phyloP scores from a whole-genome alignment of 1,140 invertebrate genomes.

The Phymorhynchus buccinoides region DNA sequence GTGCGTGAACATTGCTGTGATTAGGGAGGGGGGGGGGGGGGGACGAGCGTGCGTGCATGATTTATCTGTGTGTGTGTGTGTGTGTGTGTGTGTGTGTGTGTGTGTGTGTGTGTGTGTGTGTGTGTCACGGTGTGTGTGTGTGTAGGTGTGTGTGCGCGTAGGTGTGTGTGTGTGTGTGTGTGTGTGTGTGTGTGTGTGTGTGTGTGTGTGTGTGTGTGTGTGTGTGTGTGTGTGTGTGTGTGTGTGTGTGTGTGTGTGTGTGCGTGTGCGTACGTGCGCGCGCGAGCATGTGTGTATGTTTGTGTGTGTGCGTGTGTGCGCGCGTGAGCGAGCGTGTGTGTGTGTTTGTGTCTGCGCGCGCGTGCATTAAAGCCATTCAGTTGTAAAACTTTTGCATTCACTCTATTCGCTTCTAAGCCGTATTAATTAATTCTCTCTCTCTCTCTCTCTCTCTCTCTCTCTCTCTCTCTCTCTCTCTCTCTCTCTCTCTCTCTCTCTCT shows the following conservation, averaged over 20 bases:
- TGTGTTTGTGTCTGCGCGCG: slow-evolving; percentile 25
- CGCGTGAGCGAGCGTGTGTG: slow-evolving; percentile 28
- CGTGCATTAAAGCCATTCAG: background rate
- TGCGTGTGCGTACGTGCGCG: background rate
- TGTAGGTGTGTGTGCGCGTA: background rate
- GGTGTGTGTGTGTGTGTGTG: background rate
- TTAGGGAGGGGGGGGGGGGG: background rate
- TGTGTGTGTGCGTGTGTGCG: slow-evolving; percentile 33
- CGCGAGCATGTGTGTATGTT: background rate
- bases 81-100: background rate
- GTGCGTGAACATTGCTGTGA: background rate
- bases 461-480: slow-evolving; percentile 6
- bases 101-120: background rate
- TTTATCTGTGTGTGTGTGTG: background rate
- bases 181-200: background rate
- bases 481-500: background rate
- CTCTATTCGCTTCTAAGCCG: background rate
- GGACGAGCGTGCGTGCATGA: background rate
- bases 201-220: slow-evolving; percentile 12
- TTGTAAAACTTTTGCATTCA: background rate
- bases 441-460: slow-evolving; percentile 13
- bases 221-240: slow-evolving; percentile 13
- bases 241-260: slow-evolving; percentile 8
- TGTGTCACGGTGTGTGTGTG: background rate
- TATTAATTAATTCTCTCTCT: background rate